Conservation (phyloP, 1,140 invertebrate species). For the Helicoverpa armigera region DNA sequence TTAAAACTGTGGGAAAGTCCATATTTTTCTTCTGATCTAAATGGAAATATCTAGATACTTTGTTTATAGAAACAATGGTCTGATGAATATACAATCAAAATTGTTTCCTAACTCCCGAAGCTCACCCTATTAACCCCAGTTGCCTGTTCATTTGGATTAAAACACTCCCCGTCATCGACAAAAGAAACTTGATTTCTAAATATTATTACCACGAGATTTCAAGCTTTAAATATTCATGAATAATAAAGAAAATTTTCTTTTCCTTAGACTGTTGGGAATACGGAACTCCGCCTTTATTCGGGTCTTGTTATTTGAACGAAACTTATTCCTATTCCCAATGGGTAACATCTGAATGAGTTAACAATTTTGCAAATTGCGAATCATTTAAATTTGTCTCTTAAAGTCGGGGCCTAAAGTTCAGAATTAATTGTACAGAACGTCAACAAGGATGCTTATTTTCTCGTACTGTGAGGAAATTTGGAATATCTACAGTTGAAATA, state of each 20-base stretch:
- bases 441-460: background rate
- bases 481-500: slow-evolving; percentile 3
- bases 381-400: slow-evolving; percentile 27
- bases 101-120: slow-evolving; percentile 5
- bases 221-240: slow-evolving; percentile 53
- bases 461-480: background rate
- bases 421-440: slow-evolving; percentile 6
- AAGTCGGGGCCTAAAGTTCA: slow-evolving; percentile 2
- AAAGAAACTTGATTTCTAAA: slow-evolving; percentile 43
- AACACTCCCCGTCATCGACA: slow-evolving; percentile 21
- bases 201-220: slow-evolving; percentile 33
- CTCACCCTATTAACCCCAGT: slow-evolving; percentile 5
- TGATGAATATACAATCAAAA: slow-evolving; percentile 21
- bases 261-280: slow-evolving; percentile 46
- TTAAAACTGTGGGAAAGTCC: background rate
- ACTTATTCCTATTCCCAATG: slow-evolving; percentile 51
- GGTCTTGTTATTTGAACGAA: slow-evolving; percentile 54
- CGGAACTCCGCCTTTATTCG: slow-evolving; percentile 44
- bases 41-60: background rate
- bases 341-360: slow-evolving; percentile 52
- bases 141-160: slow-evolving; percentile 24
- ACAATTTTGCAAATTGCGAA: slow-evolving; percentile 16
- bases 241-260: slow-evolving; percentile 52
- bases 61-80: background rate
- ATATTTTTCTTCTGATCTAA: background rate